These are phyloP conservation scores for Mustelus asterias DNA, from an alignment of 2,113 vertebrate species.

Conservation along the genomic window DNA sequence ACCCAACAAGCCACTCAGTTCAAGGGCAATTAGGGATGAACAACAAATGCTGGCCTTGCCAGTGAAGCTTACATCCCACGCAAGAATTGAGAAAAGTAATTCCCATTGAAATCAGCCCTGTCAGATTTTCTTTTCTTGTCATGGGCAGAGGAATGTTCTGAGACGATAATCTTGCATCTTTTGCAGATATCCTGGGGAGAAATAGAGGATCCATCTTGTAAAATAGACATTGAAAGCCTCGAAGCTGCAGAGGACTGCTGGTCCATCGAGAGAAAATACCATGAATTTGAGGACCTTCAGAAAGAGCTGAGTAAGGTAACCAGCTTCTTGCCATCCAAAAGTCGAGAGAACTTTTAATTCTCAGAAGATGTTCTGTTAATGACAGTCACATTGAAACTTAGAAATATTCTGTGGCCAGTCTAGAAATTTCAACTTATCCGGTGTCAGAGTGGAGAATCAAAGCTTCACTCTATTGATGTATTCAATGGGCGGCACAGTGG, in stretches of 20 bases:
- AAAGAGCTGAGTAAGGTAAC: constrained; percentile 55
- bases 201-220: constrained; percentile 51
- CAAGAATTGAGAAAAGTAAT: neutral
- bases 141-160: neutral
- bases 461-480: neutral
- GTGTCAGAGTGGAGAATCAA: neutral
- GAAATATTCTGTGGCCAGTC: neutral
- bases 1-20: too few species aligned
- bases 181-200: constrained; percentile 42
- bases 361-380: neutral
- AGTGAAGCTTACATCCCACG: too few species aligned
- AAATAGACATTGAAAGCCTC: constrained; percentile 56
- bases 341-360: neutral
- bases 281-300: constrained; percentile 51
- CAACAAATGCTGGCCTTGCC: too few species aligned
- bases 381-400: neutral
- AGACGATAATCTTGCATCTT: neutral
- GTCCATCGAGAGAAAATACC: constrained; percentile 57
- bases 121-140: neutral
- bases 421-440: neutral
- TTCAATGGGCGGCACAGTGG: neutral
- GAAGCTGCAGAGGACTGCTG: constrained; percentile 59
- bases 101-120: neutral
- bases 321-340: neutral
- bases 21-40: too few species aligned